phyloP scores from a whole-genome alignment of 2,113 vertebrate genomes.

The Theristicus caerulescens region DNA sequence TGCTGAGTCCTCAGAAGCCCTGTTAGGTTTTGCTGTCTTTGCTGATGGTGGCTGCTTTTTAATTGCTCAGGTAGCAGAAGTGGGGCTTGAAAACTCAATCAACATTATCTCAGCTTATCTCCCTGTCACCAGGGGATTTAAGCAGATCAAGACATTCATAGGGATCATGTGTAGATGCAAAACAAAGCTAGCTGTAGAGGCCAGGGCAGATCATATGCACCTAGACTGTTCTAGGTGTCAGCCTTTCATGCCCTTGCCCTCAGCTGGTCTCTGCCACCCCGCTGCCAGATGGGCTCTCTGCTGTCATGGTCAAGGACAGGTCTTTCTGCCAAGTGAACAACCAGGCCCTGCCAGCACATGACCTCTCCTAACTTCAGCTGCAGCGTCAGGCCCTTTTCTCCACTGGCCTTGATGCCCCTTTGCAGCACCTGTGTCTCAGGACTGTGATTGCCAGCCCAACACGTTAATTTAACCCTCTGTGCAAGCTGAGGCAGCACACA shows the following conservation, averaged over 20 bases:
- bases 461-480: not conserved
- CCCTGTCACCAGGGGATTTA: not conserved
- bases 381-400: not conserved
- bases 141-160: not conserved
- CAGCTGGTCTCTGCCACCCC: not conserved
- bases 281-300: not conserved
- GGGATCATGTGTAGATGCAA: not conserved
- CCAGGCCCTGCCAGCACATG: not conserved
- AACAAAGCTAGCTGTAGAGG: not conserved
- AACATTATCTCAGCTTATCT: not conserved
- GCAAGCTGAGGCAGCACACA: not conserved
- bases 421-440: not conserved
- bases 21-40: not conserved
- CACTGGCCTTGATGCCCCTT: not conserved
- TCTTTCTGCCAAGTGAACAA: not conserved
- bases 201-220: not conserved
- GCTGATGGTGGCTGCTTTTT: not conserved
- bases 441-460: not conserved
- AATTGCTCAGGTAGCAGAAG: constrained; percentile 7
- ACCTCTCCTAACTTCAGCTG: not conserved
- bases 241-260: not conserved
- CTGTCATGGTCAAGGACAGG: not conserved
- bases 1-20: not conserved
- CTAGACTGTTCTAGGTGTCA: not conserved
- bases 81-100: not conserved